Percentiles rank a stretch among this genome's conserved stretches.
These are phyloP conservation scores for Congeria kusceri DNA, from an alignment of 2,888 invertebrate species.

Conservation along the genomic window DNA sequence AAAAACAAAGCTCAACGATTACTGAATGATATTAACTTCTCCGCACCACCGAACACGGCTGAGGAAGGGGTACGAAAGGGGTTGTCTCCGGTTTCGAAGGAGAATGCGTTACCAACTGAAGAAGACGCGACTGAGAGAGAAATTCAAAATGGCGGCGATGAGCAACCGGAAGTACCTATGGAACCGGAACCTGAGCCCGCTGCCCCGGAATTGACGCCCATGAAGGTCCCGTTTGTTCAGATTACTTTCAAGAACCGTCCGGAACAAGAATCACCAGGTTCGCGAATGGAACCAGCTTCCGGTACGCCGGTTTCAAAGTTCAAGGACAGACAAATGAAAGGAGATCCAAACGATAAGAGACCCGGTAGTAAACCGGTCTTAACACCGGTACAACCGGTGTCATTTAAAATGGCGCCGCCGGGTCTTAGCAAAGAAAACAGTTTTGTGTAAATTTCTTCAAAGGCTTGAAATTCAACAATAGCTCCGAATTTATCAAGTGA, in stretches of 20 bases:
- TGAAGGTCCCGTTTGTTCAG: slow-evolving; percentile 49
- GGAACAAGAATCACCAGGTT: not conserved
- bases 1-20: slow-evolving; percentile 16
- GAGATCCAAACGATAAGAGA: slow-evolving; percentile 1
- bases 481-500: too few relatives aligned
- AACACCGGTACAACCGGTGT: slow-evolving; percentile 56
- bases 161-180: not conserved
- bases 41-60: slow-evolving; percentile 52
- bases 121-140: too few relatives aligned
- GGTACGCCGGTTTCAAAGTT: too few relatives aligned
- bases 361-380: slow-evolving; percentile 18
- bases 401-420: slow-evolving; percentile 71
- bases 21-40: slow-evolving; percentile 16
- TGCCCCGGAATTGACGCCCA: slow-evolving; percentile 10
- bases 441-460: slow-evolving; percentile 21
- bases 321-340: too few relatives aligned
- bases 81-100: slow-evolving; percentile 3
- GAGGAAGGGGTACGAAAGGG: slow-evolving; percentile 12
- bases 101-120: not conserved
- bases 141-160: not conserved
- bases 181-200: not conserved
- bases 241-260: slow-evolving; percentile 53
- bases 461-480: not conserved
- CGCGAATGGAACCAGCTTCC: not conserved
- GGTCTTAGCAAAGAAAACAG: slow-evolving; percentile 63